Base-by-base conservation (phyloP, 2,888 invertebrate genomes). In the Nomada ruficornis region DNA sequence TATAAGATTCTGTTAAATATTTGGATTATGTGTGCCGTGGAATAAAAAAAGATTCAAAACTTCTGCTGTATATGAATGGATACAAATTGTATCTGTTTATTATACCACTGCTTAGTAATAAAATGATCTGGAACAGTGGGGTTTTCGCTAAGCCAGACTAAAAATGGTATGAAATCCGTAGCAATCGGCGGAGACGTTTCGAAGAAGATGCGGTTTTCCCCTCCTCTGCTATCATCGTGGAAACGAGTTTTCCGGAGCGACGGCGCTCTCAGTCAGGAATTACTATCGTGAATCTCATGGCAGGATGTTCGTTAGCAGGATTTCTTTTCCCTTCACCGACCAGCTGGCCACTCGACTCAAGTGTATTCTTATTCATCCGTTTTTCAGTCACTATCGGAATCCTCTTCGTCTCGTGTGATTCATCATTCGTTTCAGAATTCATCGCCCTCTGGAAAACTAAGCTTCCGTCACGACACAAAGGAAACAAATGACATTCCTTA, bases 301-400 rank as follows among this genome's bases (percentile, higher is more conserved):
- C 87, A 87, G 87, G 87, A 87, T 88, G 87, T 87, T 87, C 87
- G 82, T 87, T 87, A 87, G 88, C 57, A 70, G 82, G 80, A 85
- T 84, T 87, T 87, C 88, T 87, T 86, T 79, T 72, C 80, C 74
- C 62, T 69, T 42, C 73, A 52, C 36, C 74, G 67, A 67, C 79
- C 83, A 70, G 80, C 83, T 83, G 80, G 85, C 74, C 84, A 90
- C 82, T 84, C 83, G 79, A 79, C 86, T 90, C 82, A 57, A 71
- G 78, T 50, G 52, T 82, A 84, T 88, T 84, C 84, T 89, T 84
- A 84, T 83, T 82, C 83, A 79, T 70, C 74, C 85, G 80, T 83
- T 86, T 86, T 68, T 72, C 77, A 80, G 75, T 77, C 84, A 86
- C 86, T 78, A 78, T 82, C 69, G 81, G 54, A 77, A 73, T 82